phyloP scores from a whole-genome alignment of 2,888 invertebrate genomes.

The Herminia tarsipennalis region DNA sequence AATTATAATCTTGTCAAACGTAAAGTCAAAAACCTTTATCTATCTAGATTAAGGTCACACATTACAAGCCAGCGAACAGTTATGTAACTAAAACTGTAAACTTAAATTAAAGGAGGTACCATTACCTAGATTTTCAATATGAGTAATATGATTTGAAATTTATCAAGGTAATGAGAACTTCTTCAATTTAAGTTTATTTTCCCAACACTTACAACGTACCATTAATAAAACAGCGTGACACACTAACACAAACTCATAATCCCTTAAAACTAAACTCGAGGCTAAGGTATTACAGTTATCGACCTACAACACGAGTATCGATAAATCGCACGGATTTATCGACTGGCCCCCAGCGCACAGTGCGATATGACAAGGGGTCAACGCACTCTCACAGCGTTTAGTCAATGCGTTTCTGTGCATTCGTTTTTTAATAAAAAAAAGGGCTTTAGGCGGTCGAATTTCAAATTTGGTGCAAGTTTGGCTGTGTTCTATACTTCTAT shows the following conservation, averaged over 20 bases:
- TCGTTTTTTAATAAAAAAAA: slow-evolving; percentile 54
- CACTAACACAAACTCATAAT: slow-evolving; percentile 20
- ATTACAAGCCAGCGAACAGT: no score
- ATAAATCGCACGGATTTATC: slow-evolving; percentile 47
- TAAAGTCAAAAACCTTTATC: no score
- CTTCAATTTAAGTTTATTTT: background rate
- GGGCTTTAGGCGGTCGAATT: slow-evolving; percentile 36
- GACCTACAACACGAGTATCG: slow-evolving; percentile 45
- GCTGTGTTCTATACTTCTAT: background rate
- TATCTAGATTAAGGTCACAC: no score
- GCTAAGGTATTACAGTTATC: slow-evolving; percentile 39
- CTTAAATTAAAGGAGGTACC: no score
- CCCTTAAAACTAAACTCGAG: slow-evolving; percentile 28
- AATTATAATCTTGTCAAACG: no score
- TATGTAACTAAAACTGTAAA: no score
- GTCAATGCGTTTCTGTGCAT: slow-evolving; percentile 61
- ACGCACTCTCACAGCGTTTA: slow-evolving; percentile 53
- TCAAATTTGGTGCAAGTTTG: background rate
- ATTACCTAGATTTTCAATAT: no score
- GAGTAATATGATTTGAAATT: no score
- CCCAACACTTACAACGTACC: background rate
- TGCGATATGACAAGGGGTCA: slow-evolving; percentile 77
- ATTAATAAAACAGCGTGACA: slow-evolving; percentile 5
- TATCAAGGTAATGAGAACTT: no score
- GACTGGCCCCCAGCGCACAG: slow-evolving; percentile 48